phyloP scores from a whole-genome alignment of 2,113 vertebrate genomes.

The Aramus guarauna region DNA sequence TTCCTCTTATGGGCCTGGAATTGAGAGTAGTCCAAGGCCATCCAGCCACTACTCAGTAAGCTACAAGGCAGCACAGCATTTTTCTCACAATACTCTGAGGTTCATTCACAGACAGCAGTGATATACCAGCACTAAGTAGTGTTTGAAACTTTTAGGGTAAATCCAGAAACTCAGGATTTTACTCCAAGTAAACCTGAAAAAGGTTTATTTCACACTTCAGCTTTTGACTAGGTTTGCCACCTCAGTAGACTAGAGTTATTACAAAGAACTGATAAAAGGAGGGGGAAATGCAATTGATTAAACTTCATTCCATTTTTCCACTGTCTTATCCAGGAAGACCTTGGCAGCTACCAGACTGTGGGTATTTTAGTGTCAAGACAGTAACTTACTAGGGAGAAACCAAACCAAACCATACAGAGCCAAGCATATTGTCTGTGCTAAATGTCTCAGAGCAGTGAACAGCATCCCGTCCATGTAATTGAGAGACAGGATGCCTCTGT shows the following conservation, averaged over 20 bases:
- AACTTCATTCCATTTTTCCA: neutral
- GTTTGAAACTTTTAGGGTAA: neutral
- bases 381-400: neutral
- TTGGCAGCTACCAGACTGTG: neutral
- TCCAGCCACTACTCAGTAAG: neutral
- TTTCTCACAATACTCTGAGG: neutral
- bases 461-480: neutral
- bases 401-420: neutral
- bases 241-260: neutral
- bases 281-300: fast-evolving
- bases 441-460: neutral
- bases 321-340: neutral
- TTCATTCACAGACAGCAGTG: neutral
- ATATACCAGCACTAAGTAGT: no score
- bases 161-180: neutral
- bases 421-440: neutral
- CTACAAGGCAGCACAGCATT: neutral
- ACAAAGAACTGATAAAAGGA: neutral
- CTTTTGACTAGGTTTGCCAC: neutral
- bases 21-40: neutral
- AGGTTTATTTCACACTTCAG: neutral
- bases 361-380: neutral
- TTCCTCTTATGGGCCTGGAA: neutral
- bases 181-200: neutral
- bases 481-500: neutral